phyloP scores from a whole-genome alignment of 2,113 vertebrate genomes.

The Marmota flaviventris region DNA sequence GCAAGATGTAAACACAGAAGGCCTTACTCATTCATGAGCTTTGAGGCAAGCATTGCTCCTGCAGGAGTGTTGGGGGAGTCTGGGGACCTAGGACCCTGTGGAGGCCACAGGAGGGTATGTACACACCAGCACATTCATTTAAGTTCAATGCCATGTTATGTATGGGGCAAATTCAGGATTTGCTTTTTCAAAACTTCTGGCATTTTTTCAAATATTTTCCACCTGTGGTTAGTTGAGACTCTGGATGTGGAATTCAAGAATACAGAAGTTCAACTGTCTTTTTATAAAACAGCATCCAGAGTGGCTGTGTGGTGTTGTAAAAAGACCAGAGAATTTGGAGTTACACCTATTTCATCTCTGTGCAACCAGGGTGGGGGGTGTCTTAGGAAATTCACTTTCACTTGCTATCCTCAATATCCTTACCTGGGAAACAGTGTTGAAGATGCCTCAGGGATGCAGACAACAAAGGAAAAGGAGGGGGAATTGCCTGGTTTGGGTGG shows the following conservation, averaged over 20 bases:
- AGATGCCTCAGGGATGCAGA: background rate
- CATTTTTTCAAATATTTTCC: background rate
- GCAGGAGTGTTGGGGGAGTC: background rate
- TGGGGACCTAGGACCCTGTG: no score
- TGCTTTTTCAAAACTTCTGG: background rate
- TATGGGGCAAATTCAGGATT: background rate
- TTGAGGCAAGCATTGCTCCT: background rate
- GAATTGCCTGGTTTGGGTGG: background rate
- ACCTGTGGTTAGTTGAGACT: background rate
- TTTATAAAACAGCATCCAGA: background rate
- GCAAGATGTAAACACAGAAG: background rate
- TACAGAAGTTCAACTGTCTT: background rate
- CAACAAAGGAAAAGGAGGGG: background rate
- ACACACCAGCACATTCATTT: background rate
- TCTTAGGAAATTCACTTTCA: background rate
- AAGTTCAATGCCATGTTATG: background rate
- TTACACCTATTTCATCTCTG: background rate
- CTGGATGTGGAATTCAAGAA: background rate
- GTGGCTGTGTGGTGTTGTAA: background rate
- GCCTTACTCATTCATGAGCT: background rate
- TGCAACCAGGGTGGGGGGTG: background rate
- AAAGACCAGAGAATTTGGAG: background rate
- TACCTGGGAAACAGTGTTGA: background rate
- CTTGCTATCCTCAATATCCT: background rate
- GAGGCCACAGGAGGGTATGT: no score